These are phyloP conservation scores for Dugesia japonica DNA, from an alignment of 2,888 invertebrate species.

Conservation along the genomic window DNA sequence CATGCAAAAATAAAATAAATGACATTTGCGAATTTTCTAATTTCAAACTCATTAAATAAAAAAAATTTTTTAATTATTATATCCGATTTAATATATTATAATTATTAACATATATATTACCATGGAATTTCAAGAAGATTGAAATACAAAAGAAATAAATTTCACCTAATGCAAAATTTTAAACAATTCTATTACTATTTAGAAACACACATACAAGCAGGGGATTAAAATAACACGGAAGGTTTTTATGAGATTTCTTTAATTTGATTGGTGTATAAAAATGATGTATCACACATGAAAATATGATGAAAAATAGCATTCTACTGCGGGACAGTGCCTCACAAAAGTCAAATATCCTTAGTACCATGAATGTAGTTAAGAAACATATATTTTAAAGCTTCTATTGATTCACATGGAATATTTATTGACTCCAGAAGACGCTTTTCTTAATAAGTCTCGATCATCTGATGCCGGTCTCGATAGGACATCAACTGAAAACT, in stretches of 20 bases:
- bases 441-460: slow-evolving; percentile 8
- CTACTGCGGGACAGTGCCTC: slow-evolving; percentile 14
- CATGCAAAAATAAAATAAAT: too few species aligned
- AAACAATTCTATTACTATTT: slow-evolving; percentile 6
- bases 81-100: too few species aligned
- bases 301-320: slow-evolving; percentile 13
- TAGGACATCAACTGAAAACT: not conserved
- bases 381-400: not conserved
- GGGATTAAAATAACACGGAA: slow-evolving; percentile 9
- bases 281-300: slow-evolving; percentile 20
- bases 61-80: too few species aligned
- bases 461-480: not conserved
- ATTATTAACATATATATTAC: too few species aligned
- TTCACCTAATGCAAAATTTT: not conserved
- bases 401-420: not conserved
- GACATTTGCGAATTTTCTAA: too few species aligned
- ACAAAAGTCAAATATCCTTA: not conserved
- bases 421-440: not conserved
- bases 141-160: slow-evolving; percentile 11
- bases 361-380: not conserved
- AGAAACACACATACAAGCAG: slow-evolving; percentile 4
- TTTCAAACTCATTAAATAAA: too few species aligned
- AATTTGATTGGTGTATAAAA: slow-evolving; percentile 3
- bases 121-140: not conserved
- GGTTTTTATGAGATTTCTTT: not conserved